Percentiles rank a stretch among this genome's conserved stretches.
Conservation (phyloP, 2,797 vertebrate species). For the Bufotes viridis region DNA sequence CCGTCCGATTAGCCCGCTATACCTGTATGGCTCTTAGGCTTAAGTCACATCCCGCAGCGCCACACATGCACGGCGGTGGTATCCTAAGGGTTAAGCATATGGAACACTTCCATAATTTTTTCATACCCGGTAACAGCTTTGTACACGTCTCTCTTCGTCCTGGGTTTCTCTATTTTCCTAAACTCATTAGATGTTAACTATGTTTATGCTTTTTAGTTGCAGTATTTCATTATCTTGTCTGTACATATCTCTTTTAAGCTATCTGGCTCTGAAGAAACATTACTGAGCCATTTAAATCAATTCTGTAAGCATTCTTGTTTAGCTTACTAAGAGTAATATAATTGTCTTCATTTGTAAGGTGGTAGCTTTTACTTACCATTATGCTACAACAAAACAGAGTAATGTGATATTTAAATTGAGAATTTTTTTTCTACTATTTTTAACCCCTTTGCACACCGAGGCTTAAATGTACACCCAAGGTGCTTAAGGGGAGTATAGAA, state of each 20-base stretch:
- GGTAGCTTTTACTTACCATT: constrained; percentile 35
- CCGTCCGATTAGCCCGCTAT: no score
- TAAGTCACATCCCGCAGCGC: no score
- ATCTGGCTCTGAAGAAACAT: constrained; percentile 34
- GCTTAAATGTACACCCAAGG: no score
- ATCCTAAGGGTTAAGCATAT: background rate
- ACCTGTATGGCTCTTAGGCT: no score
- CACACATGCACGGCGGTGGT: no score
- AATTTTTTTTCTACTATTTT: background rate
- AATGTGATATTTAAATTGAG: background rate
- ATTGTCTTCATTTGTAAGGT: constrained; percentile 26
- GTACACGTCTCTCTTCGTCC: background rate
- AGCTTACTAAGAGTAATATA: constrained; percentile 27
- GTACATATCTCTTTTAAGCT: constrained; percentile 41
- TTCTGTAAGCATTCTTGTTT: constrained; percentile 31
- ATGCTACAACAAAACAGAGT: constrained; percentile 4
- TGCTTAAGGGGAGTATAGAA: no score
- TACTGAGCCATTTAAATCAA: constrained; percentile 49
- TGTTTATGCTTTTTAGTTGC: constrained; percentile 42
- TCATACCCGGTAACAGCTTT: background rate
- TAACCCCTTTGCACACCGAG: no score
- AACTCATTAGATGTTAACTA: constrained; percentile 45
- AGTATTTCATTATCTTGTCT: constrained; percentile 37
- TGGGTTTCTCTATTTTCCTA: constrained; percentile 25
- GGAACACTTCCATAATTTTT: background rate